Conservation (phyloP, 2,113 vertebrate species). For the Marcusenius ussheri region DNA sequence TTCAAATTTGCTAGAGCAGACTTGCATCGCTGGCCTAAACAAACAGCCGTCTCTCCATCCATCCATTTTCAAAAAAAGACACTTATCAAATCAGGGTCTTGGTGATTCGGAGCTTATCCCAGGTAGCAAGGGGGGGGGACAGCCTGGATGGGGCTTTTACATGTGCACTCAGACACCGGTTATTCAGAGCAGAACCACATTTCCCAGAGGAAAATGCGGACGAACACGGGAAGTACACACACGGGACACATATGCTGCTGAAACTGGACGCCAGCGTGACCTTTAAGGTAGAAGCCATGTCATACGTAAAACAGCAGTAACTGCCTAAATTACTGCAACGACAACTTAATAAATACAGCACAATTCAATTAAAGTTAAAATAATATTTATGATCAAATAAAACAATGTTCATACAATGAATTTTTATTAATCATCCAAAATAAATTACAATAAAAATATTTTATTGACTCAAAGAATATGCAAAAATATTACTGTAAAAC, state of each 20-base stretch:
- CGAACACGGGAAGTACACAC: not conserved
- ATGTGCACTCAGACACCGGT: not conserved
- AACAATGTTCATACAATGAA: not conserved
- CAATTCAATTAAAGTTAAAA: not conserved
- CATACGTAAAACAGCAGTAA: not conserved
- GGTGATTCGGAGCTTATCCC: not conserved
- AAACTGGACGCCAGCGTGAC: not conserved
- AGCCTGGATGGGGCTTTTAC: not conserved
- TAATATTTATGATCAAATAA: not conserved
- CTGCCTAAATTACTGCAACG: not conserved
- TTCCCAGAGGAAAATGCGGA: not conserved
- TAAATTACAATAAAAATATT: not conserved
- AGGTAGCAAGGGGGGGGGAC: not conserved
- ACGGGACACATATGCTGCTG: not conserved
- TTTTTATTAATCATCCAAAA: not conserved
- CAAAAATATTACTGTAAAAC: not conserved
- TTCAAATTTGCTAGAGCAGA: conserved; percentile 5
- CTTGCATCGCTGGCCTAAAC: not conserved
- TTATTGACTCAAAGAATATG: not conserved
- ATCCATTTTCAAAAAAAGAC: not conserved
- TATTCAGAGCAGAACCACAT: not conserved
- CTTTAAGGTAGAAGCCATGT: not conserved
- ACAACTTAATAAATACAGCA: not conserved
- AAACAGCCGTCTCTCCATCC: not conserved
- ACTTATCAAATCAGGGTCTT: not conserved